Evolutionary conservation across 1,140 invertebrate species (phyloP).

Genomic region (Vanessa atalanta): DNA sequence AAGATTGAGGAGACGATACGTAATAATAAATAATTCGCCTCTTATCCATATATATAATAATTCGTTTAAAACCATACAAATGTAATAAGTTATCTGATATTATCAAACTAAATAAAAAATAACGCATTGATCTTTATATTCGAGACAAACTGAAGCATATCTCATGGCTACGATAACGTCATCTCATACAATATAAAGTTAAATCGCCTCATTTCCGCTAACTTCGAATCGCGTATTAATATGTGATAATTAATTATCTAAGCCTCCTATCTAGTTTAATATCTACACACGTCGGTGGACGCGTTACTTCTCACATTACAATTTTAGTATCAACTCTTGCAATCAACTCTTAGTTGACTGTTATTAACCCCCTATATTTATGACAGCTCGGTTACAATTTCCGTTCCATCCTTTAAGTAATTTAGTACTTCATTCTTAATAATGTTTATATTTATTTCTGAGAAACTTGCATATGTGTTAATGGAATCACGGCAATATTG

Average conservation of each 20-base stretch:
- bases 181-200: conserved; percentile 9
- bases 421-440: conserved; percentile 48
- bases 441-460: conserved; percentile 23
- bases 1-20: too few species aligned
- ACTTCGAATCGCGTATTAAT: conserved; percentile 8
- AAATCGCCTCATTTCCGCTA: conserved; percentile 19
- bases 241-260: conserved; percentile 19
- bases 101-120: conserved; percentile 1
- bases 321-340: conserved; percentile 36
- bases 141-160: conserved; percentile 4
- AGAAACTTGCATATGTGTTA: conserved; percentile 19
- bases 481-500: conserved; percentile 14
- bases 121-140: not conserved
- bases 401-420: conserved; percentile 46
- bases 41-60: too few species aligned
- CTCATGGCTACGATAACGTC: conserved; percentile 18
- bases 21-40: too few species aligned
- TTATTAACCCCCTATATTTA: conserved; percentile 53
- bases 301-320: conserved; percentile 37
- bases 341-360: conserved; percentile 50
- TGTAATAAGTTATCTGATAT: not conserved
- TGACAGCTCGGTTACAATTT: conserved; percentile 43
- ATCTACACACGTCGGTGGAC: conserved; percentile 20
- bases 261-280: conserved; percentile 10
- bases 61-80: not conserved